phyloP scores from a whole-genome alignment of 2,113 vertebrate genomes.

The Phalacrocorax brasilianus region DNA sequence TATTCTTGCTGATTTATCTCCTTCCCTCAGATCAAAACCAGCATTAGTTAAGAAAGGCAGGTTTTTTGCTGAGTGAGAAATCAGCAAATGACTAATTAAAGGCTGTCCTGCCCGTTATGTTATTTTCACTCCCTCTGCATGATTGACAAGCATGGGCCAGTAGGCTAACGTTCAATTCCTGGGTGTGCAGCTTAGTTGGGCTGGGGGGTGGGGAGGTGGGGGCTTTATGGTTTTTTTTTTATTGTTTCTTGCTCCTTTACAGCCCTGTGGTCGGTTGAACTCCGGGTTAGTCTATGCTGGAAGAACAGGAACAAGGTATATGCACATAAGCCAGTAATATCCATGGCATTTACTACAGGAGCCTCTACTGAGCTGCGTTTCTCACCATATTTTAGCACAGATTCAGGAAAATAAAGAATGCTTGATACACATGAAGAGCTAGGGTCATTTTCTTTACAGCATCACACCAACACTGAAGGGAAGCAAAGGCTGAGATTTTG shows the following conservation, averaged over 20 bases:
- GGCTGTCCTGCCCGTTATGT: not conserved
- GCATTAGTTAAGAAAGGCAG: not conserved
- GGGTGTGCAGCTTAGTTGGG: not conserved
- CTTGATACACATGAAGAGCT: not conserved
- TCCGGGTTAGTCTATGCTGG: not conserved
- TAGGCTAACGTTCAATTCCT: not conserved
- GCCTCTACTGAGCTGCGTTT: not conserved
- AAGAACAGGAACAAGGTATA: not conserved
- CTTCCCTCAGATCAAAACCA: conserved; percentile 30
- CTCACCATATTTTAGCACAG: not conserved
- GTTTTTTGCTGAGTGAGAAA: conserved; percentile 29
- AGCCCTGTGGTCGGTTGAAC: not conserved
- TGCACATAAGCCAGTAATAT: not conserved
- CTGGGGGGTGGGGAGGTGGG: not conserved
- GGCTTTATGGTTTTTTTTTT: not conserved
- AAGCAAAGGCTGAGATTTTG: not conserved
- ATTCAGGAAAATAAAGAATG: not conserved
- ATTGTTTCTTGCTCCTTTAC: not conserved
- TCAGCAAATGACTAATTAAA: conserved; percentile 40
- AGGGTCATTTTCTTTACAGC: not conserved
- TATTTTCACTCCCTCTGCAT: not conserved
- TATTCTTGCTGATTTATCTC: conserved; percentile 42
- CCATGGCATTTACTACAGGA: not conserved
- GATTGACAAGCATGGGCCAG: not conserved
- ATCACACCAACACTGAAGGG: not conserved